phyloP scores from a whole-genome alignment of 2,888 invertebrate species.

The Craniophora ligustri region DNA sequence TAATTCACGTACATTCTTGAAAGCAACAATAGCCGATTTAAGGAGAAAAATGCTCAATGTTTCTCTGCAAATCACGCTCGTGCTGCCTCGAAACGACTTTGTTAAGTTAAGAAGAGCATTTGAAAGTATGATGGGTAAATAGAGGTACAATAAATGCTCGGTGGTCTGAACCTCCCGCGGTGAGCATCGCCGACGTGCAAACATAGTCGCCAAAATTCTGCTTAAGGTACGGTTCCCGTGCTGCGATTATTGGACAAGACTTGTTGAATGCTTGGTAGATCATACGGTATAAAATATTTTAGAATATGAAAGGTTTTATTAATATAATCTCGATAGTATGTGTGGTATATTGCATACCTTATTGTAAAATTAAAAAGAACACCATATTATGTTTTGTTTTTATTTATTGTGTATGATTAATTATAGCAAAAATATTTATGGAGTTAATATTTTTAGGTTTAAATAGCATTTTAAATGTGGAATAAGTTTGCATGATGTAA shows the following conservation, averaged over 20 bases:
- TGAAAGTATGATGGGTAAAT: conserved; percentile 63
- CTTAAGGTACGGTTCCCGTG: conserved; percentile 64
- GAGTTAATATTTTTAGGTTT: too few relatives aligned
- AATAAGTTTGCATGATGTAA: too few relatives aligned
- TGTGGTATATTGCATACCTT: too few relatives aligned
- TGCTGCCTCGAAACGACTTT: conserved; percentile 60
- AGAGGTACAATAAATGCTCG: conserved; percentile 64
- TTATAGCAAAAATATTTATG: too few relatives aligned
- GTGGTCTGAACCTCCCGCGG: conserved; percentile 80
- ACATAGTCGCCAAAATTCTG: conserved; percentile 75
- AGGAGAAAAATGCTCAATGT: conserved; percentile 33
- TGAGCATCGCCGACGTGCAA: conserved; percentile 74
- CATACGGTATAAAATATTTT: too few relatives aligned
- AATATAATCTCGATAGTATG: too few relatives aligned
- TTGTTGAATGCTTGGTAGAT: too few relatives aligned
- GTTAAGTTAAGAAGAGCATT: conserved; percentile 55
- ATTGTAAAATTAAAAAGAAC: too few relatives aligned
- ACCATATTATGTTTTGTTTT: too few relatives aligned
- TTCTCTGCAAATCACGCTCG: conserved; percentile 56
- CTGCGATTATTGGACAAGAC: conserved; percentile 15
- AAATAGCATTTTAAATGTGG: too few relatives aligned
- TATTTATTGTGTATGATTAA: too few relatives aligned
- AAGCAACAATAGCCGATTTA: conserved; percentile 39
- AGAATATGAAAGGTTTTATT: too few relatives aligned
- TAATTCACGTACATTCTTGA: conserved; percentile 28